Evolutionary conservation across 92 coral and sea anemone genomes (phyloP), one percentile per base, ranked within the genome.

Genomic region (Montipora capitata): DNA sequence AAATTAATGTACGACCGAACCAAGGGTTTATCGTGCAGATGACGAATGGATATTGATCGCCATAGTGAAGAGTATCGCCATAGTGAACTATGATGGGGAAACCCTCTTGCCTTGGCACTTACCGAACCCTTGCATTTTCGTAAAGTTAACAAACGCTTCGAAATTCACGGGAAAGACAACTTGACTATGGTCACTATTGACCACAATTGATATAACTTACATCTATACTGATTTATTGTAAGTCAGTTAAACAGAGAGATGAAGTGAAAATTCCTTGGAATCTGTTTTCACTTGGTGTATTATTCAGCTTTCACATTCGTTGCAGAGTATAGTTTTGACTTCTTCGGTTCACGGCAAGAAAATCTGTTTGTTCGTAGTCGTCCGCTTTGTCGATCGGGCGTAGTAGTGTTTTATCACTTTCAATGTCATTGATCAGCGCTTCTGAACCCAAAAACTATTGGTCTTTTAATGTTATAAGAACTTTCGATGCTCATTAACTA

Each of bases 111-210:
- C 67, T 80, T 10, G 70, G 65, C 49, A 18, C 7, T 11, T 51
- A 2, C 8, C 2, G 15, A 14, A 49, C 35, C 35, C 35, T 27
- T 27, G 35, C 12, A 20, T 7, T 41, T 10, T 35, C 3, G 17
- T 27, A 78, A 27, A 0, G 10, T 48, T 48, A 5, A 48, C 52
- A 48, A 48, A 48, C 10, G 10, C 10, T 48, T 48, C 52, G 7
- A 48, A 5, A 48, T 48, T 48, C 52, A 48, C 10, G 52, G 10
- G 52, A 39, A 43, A 52, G 6, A 35, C 16, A 7, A 43, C 27
- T 48, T 8, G 65, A 79, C 44, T 18, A 18, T 57, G 45, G 44
- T 43, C 72, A 79, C 44, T 63, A 40, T 79, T 35, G 66, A 20
- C 17, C 42, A 8, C 11, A 9, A 56, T 43, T 2, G 58, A 13